These are phyloP conservation scores for Dryocosmus kuriphilus DNA, from an alignment of 2,888 invertebrate species.

Conservation along the genomic window DNA sequence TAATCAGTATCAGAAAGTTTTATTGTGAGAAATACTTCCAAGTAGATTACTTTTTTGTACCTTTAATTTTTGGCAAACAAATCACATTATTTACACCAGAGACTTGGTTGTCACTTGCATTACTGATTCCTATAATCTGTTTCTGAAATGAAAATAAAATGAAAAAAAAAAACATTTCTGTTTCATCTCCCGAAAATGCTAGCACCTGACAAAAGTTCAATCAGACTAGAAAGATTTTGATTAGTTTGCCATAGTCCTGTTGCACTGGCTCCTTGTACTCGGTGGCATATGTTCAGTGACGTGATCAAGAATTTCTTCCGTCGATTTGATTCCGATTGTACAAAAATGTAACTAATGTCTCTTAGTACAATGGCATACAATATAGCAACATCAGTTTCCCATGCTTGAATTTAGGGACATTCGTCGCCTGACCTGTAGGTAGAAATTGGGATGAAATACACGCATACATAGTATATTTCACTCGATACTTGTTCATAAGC, in stretches of 20 bases:
- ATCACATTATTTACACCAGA: not conserved
- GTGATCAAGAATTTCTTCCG: not conserved
- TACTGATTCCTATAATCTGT: not conserved
- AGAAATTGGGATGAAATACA: constrained; percentile 3
- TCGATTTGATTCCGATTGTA: not conserved
- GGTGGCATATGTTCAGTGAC: not conserved
- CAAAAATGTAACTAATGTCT: not conserved
- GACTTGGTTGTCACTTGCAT: constrained; percentile 24
- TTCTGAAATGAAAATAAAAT: not conserved
- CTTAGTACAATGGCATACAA: not conserved
- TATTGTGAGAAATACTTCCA: not conserved
- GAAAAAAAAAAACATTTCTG: constrained; percentile 1
- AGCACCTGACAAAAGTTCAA: not conserved
- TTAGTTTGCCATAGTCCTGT: constrained; percentile 7
- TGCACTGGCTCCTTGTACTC: not conserved
- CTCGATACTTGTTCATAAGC: not conserved
- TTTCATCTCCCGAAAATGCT: not conserved
- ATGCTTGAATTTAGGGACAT: not conserved
- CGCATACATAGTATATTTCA: constrained; percentile 7
- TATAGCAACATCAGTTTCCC: constrained; percentile 9
- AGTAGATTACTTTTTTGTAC: not conserved
- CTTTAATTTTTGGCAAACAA: constrained; percentile 14
- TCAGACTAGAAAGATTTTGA: constrained; percentile 18
- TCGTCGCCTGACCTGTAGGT: not conserved
- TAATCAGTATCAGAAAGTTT: not conserved